Evolutionary conservation across 2,797 vertebrate genomes (phyloP), one percentile per base, ranked within the genome.

Genomic region (Esox lucius): DNA sequence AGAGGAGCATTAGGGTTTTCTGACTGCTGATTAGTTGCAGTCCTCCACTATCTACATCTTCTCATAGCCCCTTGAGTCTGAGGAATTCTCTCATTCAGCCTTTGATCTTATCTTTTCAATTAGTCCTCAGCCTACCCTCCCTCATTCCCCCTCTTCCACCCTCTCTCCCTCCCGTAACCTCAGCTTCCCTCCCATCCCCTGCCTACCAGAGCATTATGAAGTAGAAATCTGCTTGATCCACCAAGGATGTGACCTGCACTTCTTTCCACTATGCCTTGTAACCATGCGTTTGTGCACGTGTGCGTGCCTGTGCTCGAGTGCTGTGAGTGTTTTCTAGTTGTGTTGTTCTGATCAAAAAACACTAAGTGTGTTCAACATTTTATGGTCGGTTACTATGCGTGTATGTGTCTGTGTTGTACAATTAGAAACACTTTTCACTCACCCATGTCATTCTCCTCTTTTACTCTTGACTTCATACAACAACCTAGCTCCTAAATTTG

Each of bases 61-160:
- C 53, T 59, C 53, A 59, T 59, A 59, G 53, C n/a, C 53, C n/a
- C n/a, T 59, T 59, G 53, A 59, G 53, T 59, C n/a, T n/a, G 19
- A 65, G 76, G 75, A 77, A 79, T 70, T 78, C 53, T 78, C 68
- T 82, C 61, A 59, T 59, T 9, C 53, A 59, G 53, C 53, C 73
- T 86, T 85, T 86, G 78, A 87, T 86, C 81, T 79, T 77, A 73
- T 84, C 82, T 75, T 71, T 85, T 86, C 80, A 85, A 78, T 88
- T 83, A 84, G 42, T 80, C 77, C 68, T 75, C 80, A 72, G 76
- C 81, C 73, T 79, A 35, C 33, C 53, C 53, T 59, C 64, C 69
- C 66, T 79, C 51, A 33, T 68, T 69, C 69, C 70, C 68, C 71
- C 39, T 67, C 78, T 67, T 71, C 70, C 65, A 72, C 71, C 81